phyloP scores from a whole-genome alignment of 2,888 invertebrate species.

The Brenthis ino region DNA sequence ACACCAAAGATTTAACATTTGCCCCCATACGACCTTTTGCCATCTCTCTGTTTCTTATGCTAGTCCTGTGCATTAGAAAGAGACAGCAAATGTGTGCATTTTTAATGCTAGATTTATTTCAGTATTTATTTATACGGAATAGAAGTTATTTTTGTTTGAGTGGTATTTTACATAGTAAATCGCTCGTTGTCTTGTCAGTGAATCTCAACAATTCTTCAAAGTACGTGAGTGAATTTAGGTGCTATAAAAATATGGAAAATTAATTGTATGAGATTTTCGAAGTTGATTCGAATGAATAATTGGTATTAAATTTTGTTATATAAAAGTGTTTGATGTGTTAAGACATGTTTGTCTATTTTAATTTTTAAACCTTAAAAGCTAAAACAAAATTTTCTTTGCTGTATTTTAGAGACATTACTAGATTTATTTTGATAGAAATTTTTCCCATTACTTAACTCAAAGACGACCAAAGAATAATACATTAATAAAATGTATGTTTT shows the following conservation, averaged over 20 bases:
- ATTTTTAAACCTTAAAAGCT: no score
- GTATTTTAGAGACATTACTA: no score
- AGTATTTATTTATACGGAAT: conserved; percentile 6
- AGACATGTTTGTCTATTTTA: conserved; percentile 6
- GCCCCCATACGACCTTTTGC: conserved; percentile 58
- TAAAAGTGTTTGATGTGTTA: conserved; percentile 14
- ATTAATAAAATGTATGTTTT: no score
- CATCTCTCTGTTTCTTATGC: conserved; percentile 53
- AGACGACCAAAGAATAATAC: no score
- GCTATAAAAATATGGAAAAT: conserved; percentile 68
- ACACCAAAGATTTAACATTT: conserved; percentile 79
- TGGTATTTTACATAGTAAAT: conserved; percentile 53
- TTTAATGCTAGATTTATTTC: conserved; percentile 2
- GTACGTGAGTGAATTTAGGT: conserved; percentile 66
- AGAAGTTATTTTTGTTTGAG: conserved; percentile 24
- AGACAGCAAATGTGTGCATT: conserved; percentile 39
- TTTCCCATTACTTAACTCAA: no score
- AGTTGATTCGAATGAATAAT: conserved; percentile 39
- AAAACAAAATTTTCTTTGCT: no score
- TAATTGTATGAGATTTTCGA: conserved; percentile 49
- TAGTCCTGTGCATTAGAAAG: conserved; percentile 43
- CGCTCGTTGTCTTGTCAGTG: conserved; percentile 64
- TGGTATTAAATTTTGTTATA: conserved; percentile 11
- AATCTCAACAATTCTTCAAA: conserved; percentile 64
- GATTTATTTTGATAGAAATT: no score